Conservation (phyloP, 2,113 vertebrate species). For the Cavia aperea region DNA sequence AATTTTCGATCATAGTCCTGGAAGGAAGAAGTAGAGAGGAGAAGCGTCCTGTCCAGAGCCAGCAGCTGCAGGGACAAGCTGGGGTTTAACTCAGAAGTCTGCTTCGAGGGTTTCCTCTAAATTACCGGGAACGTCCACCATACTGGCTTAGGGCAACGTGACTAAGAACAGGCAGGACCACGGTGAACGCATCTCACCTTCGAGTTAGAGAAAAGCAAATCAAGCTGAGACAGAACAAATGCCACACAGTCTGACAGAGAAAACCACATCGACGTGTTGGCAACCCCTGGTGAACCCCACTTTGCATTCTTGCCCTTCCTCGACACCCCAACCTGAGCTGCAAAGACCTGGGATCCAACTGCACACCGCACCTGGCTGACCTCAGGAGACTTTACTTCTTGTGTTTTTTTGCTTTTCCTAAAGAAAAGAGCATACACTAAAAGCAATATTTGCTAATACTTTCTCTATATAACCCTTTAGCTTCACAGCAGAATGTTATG, state of each 20-base stretch:
- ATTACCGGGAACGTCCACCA: not conserved
- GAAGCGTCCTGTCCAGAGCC: not conserved
- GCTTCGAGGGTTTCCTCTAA: not conserved
- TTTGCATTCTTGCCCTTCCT: not conserved
- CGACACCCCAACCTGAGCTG: not conserved
- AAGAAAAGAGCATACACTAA: not conserved
- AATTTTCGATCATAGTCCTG: not conserved
- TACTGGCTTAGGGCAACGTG: not conserved
- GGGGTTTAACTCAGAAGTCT: not conserved
- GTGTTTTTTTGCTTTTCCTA: not conserved
- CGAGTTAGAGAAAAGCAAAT: not conserved
- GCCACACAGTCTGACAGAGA: conserved; percentile 23
- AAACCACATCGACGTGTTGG: not conserved
- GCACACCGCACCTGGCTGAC: not conserved
- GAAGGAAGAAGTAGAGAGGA: not conserved
- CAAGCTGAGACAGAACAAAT: conserved; percentile 34
- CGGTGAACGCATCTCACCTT: conserved; percentile 2
- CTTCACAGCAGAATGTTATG: not conserved
- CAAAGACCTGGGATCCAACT: not conserved
- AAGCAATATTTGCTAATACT: not conserved
- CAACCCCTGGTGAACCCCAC: not conserved
- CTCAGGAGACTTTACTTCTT: not conserved
- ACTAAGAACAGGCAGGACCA: not conserved
- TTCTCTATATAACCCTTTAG: not conserved
- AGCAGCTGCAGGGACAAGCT: not conserved